Conservation (phyloP, 1,140 invertebrate species). For the Eriosoma lanigerum region DNA sequence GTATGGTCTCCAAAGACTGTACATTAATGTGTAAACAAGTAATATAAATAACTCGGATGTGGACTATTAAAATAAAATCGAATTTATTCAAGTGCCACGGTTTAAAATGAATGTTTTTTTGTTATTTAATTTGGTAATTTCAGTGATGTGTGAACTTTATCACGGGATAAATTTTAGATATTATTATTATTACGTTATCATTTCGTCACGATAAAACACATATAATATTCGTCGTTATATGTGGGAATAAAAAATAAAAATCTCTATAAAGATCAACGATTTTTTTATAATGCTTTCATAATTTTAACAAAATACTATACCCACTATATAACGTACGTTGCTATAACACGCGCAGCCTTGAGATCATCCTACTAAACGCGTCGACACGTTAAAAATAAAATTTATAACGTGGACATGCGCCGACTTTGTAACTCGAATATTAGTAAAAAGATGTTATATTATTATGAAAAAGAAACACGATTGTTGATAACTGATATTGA, state of each 20-base stretch:
- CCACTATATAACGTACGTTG: no score
- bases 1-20: no score
- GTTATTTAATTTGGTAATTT: not conserved
- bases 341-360: not conserved
- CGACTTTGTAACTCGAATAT: slow-evolving; percentile 1
- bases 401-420: slow-evolving; percentile 24
- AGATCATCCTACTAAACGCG: not conserved
- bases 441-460: no score
- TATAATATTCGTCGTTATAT: not conserved
- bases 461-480: no score
- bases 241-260: not conserved
- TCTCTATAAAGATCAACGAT: slow-evolving; percentile 5
- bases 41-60: no score
- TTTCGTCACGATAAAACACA: not conserved
- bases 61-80: not conserved
- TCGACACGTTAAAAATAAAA: slow-evolving; percentile 26
- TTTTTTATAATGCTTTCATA: not conserved
- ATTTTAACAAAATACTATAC: not conserved
- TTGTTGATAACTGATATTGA: no score
- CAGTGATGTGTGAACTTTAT: slow-evolving; percentile 25
- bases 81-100: not conserved
- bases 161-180: not conserved
- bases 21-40: no score
- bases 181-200: not conserved
- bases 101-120: not conserved